These are phyloP conservation scores for Cepaea hortensis DNA, from an alignment of 2,888 invertebrate genomes.

Conservation along the genomic window DNA sequence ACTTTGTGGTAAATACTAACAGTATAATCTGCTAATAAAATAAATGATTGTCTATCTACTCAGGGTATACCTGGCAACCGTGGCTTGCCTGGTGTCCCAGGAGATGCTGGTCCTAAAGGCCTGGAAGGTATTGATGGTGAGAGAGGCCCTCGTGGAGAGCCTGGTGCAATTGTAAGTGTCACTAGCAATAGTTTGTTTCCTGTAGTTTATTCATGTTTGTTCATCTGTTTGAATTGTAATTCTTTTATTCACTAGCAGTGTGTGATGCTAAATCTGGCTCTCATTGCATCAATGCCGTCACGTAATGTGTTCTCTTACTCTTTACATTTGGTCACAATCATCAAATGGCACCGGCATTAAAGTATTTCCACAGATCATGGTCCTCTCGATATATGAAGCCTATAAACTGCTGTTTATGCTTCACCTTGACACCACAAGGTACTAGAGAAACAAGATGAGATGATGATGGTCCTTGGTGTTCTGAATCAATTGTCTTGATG, in stretches of 20 bases:
- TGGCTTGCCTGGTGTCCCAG: constrained; percentile 64
- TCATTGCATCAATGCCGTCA: too few relatives aligned
- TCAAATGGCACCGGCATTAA: too few relatives aligned
- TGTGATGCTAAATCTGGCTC: background rate
- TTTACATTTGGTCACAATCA: too few relatives aligned
- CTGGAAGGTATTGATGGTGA: constrained; percentile 63
- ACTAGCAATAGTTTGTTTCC: background rate
- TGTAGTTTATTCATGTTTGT: background rate
- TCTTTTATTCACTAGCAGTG: background rate
- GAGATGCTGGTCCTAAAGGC: constrained; percentile 65
- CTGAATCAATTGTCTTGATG: too few relatives aligned
- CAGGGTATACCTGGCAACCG: constrained; percentile 66
- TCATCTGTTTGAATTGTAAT: background rate
- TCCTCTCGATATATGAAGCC: too few relatives aligned
- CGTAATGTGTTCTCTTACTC: too few relatives aligned
- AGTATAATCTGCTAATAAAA: background rate
- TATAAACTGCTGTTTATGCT: too few relatives aligned
- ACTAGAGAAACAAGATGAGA: too few relatives aligned
- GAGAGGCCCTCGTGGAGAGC: constrained; percentile 62
- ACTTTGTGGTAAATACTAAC: too few relatives aligned
- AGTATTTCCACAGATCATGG: too few relatives aligned
- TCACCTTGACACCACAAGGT: too few relatives aligned
- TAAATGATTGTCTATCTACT: constrained; percentile 21
- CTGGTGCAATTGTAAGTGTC: constrained; percentile 63
- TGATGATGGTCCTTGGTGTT: too few relatives aligned